These are phyloP conservation scores for Drosophila mojavensis DNA, from an alignment of 1,140 invertebrate species.

Conservation along the genomic window DNA sequence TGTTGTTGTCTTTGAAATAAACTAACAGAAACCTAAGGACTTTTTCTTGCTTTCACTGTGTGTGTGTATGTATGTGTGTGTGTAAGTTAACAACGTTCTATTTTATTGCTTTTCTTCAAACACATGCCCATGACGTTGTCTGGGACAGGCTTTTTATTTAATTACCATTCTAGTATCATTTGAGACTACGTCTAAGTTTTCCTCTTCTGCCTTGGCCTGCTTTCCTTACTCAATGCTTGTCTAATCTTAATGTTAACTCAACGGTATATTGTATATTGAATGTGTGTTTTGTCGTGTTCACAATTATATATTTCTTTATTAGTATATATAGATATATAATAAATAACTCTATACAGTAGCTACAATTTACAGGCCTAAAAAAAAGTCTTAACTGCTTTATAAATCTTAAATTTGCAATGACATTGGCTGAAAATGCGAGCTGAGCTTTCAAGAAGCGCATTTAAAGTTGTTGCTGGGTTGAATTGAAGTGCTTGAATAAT, in stretches of 20 bases:
- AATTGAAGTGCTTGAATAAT: not conserved
- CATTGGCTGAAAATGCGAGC: conserved; percentile 2
- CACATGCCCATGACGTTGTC: conserved; percentile 34
- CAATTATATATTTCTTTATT: conserved; percentile 1
- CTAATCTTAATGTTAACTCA: conserved; percentile 74
- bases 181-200: conserved; percentile 44
- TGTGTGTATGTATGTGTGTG: conserved; percentile 27
- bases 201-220: conserved; percentile 13
- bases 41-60: conserved; percentile 27
- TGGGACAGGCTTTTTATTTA: conserved; percentile 59
- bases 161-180: conserved; percentile 58
- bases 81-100: conserved; percentile 50
- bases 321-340: conserved; percentile 7
- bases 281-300: conserved; percentile 16
- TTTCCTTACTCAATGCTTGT: conserved; percentile 4
- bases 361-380: conserved; percentile 54
- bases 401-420: conserved; percentile 18
- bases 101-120: conserved; percentile 72
- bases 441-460: not conserved
- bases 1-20: conserved; percentile 69
- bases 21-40: conserved; percentile 64
- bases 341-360: conserved; percentile 48
- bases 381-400: conserved; percentile 57
- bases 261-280: conserved; percentile 31
- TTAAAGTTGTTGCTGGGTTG: not conserved